Evolutionary conservation across 2,797 vertebrate genomes (phyloP).

Genomic region (Karalla daura): DNA sequence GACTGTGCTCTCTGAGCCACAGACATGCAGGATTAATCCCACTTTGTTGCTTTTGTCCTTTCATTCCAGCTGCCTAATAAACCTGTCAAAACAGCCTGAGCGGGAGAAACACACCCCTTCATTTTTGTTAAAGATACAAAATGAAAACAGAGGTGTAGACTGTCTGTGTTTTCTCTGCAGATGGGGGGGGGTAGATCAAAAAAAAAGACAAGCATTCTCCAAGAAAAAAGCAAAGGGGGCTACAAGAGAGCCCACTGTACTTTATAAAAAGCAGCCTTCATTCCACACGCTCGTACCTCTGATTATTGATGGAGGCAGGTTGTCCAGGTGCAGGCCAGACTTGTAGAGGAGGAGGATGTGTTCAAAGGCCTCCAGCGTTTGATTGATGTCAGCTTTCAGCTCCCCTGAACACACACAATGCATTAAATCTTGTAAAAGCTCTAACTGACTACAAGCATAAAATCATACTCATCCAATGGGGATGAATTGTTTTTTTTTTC

Average conservation of each 20-base stretch:
- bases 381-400: constrained; percentile 87
- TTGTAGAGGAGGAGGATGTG: constrained; percentile 89
- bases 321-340: constrained; percentile 89
- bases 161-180: constrained; percentile 24
- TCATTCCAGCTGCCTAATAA: constrained; percentile 79
- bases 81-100: constrained; percentile 73
- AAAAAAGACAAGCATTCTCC: constrained; percentile 22
- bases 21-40: constrained; percentile 70
- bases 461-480: constrained; percentile 8
- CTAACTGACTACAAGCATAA: constrained; percentile 9
- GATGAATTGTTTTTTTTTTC: constrained; percentile 5
- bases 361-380: constrained; percentile 89
- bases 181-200: constrained; percentile 6
- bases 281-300: constrained; percentile 79
- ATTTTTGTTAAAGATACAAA: constrained; percentile 42
- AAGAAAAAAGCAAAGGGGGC: constrained; percentile 2
- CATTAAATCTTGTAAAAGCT: constrained; percentile 41
- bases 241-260: constrained; percentile 44
- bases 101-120: constrained; percentile 15
- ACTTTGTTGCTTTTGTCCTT: constrained; percentile 67
- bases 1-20: constrained; percentile 48
- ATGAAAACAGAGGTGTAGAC: constrained; percentile 57
- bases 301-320: constrained; percentile 79
- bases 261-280: constrained; percentile 52
- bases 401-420: constrained; percentile 82